Conservation (phyloP, 53 echinoderm and acorn worm species). For the Crossaster papposus region DNA sequence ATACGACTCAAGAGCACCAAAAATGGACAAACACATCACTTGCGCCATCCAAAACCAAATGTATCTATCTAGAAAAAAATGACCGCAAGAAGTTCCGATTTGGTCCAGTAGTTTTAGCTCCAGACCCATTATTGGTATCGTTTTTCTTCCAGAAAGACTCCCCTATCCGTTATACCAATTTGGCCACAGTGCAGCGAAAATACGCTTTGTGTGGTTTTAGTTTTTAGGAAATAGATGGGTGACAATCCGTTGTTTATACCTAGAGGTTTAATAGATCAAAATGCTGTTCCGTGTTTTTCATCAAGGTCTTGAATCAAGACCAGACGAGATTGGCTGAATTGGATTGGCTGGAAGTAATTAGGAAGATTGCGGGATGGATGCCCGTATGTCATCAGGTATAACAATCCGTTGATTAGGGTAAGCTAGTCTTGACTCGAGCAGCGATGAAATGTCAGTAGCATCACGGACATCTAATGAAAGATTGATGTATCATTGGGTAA, state of each 20-base stretch:
- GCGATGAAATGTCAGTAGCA: conserved; percentile 5
- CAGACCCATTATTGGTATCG: too few species aligned
- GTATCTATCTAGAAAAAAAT: too few species aligned
- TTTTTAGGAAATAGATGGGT: not conserved
- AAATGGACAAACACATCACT: too few species aligned
- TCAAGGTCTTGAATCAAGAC: not conserved
- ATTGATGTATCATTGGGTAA: conserved; percentile 4
- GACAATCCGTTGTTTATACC: not conserved
- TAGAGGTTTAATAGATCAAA: not conserved
- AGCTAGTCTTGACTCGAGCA: not conserved
- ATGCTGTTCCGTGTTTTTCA: conserved; percentile 13
- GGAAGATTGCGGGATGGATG: conserved; percentile 15
- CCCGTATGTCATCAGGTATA: conserved; percentile 16
- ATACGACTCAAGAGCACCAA: too few species aligned
- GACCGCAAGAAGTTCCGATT: too few species aligned
- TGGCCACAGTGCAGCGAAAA: too few species aligned
- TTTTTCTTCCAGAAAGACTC: too few species aligned
- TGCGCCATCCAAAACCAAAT: too few species aligned
- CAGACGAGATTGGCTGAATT: not conserved
- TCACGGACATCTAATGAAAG: conserved; percentile 15
- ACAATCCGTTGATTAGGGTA: not conserved
- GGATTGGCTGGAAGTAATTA: conserved; percentile 23
- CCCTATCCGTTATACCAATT: too few species aligned
- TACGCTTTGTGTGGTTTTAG: too few species aligned
- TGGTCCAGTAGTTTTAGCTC: too few species aligned